phyloP scores from a whole-genome alignment of 2,113 vertebrate genomes.

The Alouatta palliata region DNA sequence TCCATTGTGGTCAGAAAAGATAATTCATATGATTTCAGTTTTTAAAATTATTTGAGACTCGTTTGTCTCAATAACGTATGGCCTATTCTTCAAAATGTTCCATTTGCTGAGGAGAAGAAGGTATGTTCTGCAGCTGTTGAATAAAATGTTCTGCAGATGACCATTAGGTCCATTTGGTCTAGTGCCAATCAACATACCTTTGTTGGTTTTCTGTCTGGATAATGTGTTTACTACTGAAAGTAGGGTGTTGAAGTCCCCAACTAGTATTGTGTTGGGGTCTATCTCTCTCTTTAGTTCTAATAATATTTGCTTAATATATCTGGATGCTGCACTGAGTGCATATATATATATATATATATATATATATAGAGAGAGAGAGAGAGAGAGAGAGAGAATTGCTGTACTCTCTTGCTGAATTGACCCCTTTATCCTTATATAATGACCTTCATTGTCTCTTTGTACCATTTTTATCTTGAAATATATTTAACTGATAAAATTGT shows the following conservation, averaged over 20 bases:
- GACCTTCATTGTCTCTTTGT: not conserved
- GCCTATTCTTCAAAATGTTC: not conserved
- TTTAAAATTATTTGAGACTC: not conserved
- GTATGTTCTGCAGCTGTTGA: not conserved
- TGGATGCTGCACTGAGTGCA: not conserved
- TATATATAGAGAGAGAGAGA: not conserved
- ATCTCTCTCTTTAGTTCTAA: not conserved
- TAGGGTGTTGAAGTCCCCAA: not conserved
- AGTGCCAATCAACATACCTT: not conserved
- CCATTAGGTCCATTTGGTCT: not conserved
- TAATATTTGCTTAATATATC: not conserved
- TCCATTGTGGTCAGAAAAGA: not conserved
- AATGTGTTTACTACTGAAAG: not conserved
- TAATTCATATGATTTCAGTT: not conserved
- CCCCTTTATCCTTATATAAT: not conserved
- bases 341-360: not conserved
- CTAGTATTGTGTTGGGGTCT: not conserved
- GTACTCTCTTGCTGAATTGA: not conserved
- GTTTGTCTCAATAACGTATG: not conserved
- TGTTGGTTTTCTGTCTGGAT: not conserved
- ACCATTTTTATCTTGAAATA: not conserved
- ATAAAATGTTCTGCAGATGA: not conserved
- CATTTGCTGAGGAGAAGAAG: not conserved
- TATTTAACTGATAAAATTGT: not conserved
- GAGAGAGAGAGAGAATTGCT: not conserved